These are phyloP conservation scores for Hydropotes inermis DNA, from an alignment of 2,113 vertebrate genomes.

Conservation along the genomic window DNA sequence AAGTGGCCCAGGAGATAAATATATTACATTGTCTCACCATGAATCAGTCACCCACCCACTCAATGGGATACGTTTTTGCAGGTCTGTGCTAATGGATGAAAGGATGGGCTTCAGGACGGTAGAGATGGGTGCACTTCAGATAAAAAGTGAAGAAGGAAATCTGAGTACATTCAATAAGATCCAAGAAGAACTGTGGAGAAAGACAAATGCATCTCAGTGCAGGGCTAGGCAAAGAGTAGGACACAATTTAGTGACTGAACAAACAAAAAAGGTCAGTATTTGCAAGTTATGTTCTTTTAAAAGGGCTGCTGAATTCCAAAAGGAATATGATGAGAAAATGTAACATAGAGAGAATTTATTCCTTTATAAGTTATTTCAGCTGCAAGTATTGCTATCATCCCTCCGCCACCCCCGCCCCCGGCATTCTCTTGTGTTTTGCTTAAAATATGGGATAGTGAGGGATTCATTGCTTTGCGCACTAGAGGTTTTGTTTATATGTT, in stretches of 20 bases:
- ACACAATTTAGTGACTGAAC: background rate
- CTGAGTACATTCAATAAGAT: background rate
- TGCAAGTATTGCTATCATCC: background rate
- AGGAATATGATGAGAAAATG: background rate
- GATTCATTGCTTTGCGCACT: background rate
- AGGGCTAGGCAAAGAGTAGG: background rate
- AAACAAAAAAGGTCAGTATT: background rate
- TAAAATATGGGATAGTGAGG: background rate
- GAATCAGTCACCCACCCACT: background rate
- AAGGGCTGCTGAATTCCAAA: background rate
- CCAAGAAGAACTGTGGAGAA: background rate
- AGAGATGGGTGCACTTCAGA: background rate
- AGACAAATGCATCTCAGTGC: background rate
- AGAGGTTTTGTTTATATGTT: background rate
- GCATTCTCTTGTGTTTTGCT: background rate
- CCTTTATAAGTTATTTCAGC: background rate
- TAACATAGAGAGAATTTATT: background rate
- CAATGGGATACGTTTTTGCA: background rate
- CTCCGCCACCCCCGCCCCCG: rapidly evolving
- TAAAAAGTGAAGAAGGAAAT: background rate
- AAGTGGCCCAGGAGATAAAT: background rate
- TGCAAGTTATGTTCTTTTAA: background rate
- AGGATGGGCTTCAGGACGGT: background rate
- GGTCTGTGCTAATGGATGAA: background rate
- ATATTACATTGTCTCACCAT: background rate